Conservation (phyloP, 2,797 vertebrate genomes). For the Anabacerthia variegaticeps region DNA sequence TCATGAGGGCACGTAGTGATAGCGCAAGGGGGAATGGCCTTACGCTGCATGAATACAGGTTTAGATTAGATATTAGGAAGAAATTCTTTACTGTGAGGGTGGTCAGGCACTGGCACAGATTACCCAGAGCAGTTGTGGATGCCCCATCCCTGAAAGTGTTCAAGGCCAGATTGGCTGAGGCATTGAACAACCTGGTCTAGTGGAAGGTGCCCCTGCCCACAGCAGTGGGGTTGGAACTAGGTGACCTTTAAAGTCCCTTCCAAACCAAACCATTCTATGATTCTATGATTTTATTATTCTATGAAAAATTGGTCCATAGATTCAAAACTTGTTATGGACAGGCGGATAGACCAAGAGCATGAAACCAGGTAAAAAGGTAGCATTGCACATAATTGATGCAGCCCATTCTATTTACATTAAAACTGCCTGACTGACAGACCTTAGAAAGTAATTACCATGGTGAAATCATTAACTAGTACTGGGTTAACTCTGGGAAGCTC, state of each 20-base stretch:
- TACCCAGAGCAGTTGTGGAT: not conserved
- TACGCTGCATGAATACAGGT: not conserved
- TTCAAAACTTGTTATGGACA: not conserved
- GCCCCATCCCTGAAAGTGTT: not conserved
- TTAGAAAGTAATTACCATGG: slow-evolving; percentile 5
- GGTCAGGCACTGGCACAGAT: not conserved
- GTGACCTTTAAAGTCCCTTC: not conserved
- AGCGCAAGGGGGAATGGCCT: not conserved
- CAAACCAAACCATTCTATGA: not conserved
- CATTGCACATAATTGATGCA: not conserved
- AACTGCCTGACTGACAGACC: not conserved
- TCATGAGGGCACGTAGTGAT: not conserved
- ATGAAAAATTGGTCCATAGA: not conserved
- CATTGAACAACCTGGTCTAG: not conserved
- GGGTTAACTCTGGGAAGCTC: not conserved
- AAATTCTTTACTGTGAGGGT: not conserved
- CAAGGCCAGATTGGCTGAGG: not conserved
- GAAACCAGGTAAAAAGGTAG: not conserved
- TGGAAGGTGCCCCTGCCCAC: not conserved
- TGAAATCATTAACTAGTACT: slow-evolving; percentile 13
- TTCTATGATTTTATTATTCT: not conserved
- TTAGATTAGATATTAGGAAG: not conserved
- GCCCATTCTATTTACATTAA: not conserved
- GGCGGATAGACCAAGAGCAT: not conserved
- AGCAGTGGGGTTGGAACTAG: not conserved